phyloP scores from a whole-genome alignment of 1,140 invertebrate species.

The Eulimnadia texana region DNA sequence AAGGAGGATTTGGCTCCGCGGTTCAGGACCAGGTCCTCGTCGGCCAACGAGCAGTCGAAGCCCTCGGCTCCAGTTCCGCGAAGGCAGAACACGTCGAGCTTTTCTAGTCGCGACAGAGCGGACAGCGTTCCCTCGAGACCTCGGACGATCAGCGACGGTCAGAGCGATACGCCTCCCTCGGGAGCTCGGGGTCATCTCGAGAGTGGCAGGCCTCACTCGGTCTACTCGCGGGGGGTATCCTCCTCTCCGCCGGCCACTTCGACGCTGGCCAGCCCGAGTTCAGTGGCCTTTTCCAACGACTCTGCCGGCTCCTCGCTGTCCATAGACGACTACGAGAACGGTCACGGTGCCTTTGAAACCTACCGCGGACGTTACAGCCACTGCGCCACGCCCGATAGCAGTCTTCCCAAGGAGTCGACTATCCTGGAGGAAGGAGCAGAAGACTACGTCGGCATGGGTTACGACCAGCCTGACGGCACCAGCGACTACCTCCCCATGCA shows the following conservation, averaged over 20 bases:
- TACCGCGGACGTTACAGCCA: conserved; percentile 31
- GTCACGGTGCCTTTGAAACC: conserved; percentile 10
- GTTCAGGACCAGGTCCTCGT: conserved; percentile 49
- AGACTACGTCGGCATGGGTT: conserved; percentile 20
- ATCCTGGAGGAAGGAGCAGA: conserved; percentile 30
- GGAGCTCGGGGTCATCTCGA: conserved; percentile 20
- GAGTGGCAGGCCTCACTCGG: conserved; percentile 35
- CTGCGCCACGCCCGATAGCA: conserved; percentile 42
- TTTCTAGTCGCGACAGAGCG: conserved; percentile 46
- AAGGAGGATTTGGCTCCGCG: conserved; percentile 46
- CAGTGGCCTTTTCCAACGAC: conserved; percentile 46
- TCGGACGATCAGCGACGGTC: conserved; percentile 43
- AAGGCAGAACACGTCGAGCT: conserved; percentile 31
- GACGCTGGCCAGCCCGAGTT: conserved; percentile 29
- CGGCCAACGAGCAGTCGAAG: conserved; percentile 55
- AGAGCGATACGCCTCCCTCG: conserved; percentile 5
- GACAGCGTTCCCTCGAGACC: conserved; percentile 60
- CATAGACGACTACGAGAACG: conserved; percentile 31
- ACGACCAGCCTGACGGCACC: neutral
- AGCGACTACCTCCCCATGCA: conserved; percentile 20
- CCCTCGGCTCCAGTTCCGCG: conserved; percentile 52
- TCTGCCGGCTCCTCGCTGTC: conserved; percentile 53
- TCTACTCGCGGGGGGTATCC: conserved; percentile 39
- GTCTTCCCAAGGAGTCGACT: conserved; percentile 33
- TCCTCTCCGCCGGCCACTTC: conserved; percentile 44